Evolutionary conservation across 1,140 invertebrate species (phyloP).

Genomic region (Pseudachorutes palmiensis): DNA sequence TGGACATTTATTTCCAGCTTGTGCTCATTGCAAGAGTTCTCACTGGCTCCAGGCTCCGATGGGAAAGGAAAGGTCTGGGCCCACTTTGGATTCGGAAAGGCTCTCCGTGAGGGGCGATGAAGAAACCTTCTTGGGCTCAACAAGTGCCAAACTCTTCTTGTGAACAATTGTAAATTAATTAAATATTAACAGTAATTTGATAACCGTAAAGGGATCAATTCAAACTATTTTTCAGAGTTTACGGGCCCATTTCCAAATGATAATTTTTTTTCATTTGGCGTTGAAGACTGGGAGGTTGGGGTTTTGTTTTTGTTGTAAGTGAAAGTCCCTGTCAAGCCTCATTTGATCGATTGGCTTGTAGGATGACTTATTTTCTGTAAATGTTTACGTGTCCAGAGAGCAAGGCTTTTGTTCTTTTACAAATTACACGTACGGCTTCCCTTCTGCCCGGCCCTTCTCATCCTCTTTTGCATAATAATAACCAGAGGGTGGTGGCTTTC

Average conservation of each 20-base stretch:
- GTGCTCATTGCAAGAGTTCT: conserved; percentile 29
- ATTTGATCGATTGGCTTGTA: no score
- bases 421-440: no score
- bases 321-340: no score
- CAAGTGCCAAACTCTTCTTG: conserved; percentile 28
- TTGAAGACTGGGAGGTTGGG: no score
- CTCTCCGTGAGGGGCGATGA: conserved; percentile 32
- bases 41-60: conserved; percentile 29
- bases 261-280: not conserved
- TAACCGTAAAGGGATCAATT: no score
- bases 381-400: no score
- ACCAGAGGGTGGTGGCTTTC: not conserved
- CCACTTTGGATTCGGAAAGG: conserved; percentile 21
- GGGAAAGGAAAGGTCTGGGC: conserved; percentile 30
- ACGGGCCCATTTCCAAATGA: not conserved
- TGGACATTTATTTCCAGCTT: conserved; percentile 30
- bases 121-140: conserved; percentile 34
- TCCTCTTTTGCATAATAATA: no score
- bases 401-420: no score
- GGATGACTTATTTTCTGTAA: no score
- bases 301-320: no score
- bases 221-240: not conserved
- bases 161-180: not conserved
- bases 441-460: no score
- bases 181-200: no score